These are phyloP conservation scores for Hypocryptadius cinnamomeus DNA, from an alignment of 2,113 vertebrate species.

Conservation along the genomic window DNA sequence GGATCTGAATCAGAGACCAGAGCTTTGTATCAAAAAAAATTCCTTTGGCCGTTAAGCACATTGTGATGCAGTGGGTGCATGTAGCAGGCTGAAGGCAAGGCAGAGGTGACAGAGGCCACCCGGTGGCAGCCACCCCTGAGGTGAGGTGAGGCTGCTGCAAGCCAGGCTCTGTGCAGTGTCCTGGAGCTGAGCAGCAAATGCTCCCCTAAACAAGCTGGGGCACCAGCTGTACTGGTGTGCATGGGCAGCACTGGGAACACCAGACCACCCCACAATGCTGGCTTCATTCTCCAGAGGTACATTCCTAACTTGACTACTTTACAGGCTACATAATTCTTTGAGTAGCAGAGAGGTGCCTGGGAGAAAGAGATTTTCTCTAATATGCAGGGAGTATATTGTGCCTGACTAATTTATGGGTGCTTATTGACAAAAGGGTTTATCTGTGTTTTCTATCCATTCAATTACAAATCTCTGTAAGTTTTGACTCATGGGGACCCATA, in stretches of 20 bases:
- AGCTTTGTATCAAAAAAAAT: background rate
- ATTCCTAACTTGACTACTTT: background rate
- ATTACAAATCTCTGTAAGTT: background rate
- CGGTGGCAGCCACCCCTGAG: background rate
- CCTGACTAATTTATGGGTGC: background rate
- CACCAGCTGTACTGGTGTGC: fast-evolving
- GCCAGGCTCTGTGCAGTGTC: fast-evolving
- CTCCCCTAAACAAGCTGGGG: background rate
- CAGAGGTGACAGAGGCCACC: background rate
- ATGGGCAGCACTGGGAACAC: background rate
- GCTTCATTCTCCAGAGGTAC: background rate
- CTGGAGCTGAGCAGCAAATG: fast-evolving
- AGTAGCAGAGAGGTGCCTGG: background rate
- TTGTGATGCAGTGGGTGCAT: too few species aligned
- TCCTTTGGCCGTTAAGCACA: background rate
- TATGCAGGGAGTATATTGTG: background rate
- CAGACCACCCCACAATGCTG: background rate
- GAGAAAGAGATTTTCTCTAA: background rate
- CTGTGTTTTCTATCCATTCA: background rate
- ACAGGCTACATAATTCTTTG: background rate
- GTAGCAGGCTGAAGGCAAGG: background rate
- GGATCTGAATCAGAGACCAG: background rate
- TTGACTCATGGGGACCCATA: background rate
- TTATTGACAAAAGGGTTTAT: conserved; percentile 22
- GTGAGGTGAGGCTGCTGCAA: background rate